Base-by-base conservation (phyloP, 1,140 invertebrate species). In the Lucilia sericata region DNA sequence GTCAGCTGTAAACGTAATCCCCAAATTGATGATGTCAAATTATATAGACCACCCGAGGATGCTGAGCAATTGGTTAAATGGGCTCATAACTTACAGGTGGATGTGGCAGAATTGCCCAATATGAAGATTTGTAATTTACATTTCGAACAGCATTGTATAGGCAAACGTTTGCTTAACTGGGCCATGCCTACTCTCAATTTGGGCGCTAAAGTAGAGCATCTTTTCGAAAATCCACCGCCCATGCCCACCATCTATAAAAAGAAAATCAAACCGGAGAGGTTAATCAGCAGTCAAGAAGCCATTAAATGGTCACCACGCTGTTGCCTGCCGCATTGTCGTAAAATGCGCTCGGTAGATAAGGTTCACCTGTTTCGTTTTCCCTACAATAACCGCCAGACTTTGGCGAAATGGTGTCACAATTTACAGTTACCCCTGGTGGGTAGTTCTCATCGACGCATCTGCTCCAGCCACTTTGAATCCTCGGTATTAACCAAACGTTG, bases 181-280 rank as follows among this genome's bases (percentile, higher is more conserved):
- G 88, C 89, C n/a, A 88, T 90, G 84, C 89, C 89, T 30, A 90
- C 89, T 2, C 83, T 90, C 3, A 90, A 90, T 85, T 85, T 90
- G 30, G 86, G 86, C 1, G 85, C 76, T 4, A 90, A 87, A 14
- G 86, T 89, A 14, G 89, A 90, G 51, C 88, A 90, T 84, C 85
- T 90, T 14, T 90, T 86, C 74, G 89, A 90, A 83, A 90, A 90
- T 86, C 89, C 89, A 8, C 87, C 86, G 9, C 86, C 86, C 9
- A 76, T 87, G 84, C 86, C 87, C 10, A 74, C 86, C 85, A 84
- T 90, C 10, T 90, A 88, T 74, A 90, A 83, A 83, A 88, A 84
- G 9, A 82, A 81, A 19, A 75, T 83, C 47, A 80, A 80, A 51
- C 19, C 76, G 0, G 76, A 51, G 25, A 47, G 76, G 13, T 51